A percentile compares a stretch with the other conserved stretches of the same genome.
phyloP scores from a whole-genome alignment of 2,113 vertebrate species.

The Psilopsiagon aurifrons region DNA sequence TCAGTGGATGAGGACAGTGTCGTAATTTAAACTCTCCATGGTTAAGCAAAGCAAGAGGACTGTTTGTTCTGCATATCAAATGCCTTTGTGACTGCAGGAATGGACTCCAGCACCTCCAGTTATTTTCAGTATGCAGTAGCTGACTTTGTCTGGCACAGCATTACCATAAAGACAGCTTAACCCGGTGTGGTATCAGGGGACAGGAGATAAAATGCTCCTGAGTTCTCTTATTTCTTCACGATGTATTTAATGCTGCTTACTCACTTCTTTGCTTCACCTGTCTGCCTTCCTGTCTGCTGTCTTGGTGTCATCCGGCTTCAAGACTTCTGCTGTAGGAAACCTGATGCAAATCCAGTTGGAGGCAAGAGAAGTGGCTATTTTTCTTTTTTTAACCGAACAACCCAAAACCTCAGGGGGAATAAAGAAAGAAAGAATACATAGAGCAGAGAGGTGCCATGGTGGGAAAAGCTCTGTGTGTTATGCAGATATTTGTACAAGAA shows the following conservation, averaged over 20 bases:
- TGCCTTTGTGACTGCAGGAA: neutral
- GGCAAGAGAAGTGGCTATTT: neutral
- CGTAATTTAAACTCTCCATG: neutral
- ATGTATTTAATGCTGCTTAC: neutral
- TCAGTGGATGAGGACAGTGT: neutral
- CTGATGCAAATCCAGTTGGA: neutral
- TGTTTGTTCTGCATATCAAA: neutral
- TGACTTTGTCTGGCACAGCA: neutral
- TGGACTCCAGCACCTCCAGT: neutral
- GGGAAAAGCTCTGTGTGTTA: neutral
- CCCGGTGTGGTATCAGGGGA: neutral
- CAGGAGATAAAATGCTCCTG: neutral
- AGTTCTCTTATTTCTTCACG: neutral
- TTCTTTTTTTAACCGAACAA: neutral
- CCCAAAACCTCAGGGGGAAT: neutral
- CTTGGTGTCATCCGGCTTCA: neutral
- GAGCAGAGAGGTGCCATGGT: neutral
- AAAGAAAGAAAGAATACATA: neutral
- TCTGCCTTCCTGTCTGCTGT: neutral
- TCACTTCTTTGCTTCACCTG: neutral
- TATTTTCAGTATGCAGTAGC: neutral
- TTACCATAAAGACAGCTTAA: neutral
- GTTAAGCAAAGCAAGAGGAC: neutral
- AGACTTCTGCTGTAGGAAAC: neutral
- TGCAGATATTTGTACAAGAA: neutral